These are phyloP conservation scores for Argyresthia goedartella DNA, from an alignment of 2,888 invertebrate genomes.

Conservation along the genomic window DNA sequence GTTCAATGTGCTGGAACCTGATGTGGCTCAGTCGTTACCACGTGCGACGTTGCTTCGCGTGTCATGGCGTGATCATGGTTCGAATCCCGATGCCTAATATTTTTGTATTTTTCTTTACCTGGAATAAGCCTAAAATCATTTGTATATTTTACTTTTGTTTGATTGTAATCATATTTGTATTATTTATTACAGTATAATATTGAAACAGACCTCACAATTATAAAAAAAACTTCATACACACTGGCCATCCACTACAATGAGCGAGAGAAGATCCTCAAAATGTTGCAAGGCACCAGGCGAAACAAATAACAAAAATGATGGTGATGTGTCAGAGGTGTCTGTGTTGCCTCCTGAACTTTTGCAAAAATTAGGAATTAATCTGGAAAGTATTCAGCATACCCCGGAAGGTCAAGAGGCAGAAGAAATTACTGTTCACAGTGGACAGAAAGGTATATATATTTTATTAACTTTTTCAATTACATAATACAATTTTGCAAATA, in stretches of 20 bases:
- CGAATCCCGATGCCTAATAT: slow-evolving; percentile 23
- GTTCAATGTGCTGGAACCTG: slow-evolving; percentile 6
- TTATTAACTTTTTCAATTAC: background rate
- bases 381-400: slow-evolving; percentile 23
- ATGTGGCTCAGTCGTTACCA: slow-evolving; percentile 23
- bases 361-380: slow-evolving; percentile 52
- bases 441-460: background rate
- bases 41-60: slow-evolving; percentile 16
- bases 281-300: background rate
- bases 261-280: background rate
- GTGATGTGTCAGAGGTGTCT: slow-evolving; percentile 31
- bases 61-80: slow-evolving; percentile 23
- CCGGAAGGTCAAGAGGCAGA: background rate
- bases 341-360: slow-evolving; percentile 55
- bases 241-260: background rate
- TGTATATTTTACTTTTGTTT: slow-evolving; percentile 5
- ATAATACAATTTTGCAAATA: too few species aligned
- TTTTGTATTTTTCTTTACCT: slow-evolving; percentile 5
- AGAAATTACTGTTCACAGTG: background rate
- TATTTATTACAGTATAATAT: background rate
- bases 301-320: slow-evolving; percentile 1
- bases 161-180: background rate
- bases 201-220: background rate
- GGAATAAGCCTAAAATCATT: background rate
- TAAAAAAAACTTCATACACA: background rate